These are phyloP conservation scores for Mormyrus proboscirostris DNA, from an alignment of 2,797 vertebrate genomes.

Conservation along the genomic window DNA sequence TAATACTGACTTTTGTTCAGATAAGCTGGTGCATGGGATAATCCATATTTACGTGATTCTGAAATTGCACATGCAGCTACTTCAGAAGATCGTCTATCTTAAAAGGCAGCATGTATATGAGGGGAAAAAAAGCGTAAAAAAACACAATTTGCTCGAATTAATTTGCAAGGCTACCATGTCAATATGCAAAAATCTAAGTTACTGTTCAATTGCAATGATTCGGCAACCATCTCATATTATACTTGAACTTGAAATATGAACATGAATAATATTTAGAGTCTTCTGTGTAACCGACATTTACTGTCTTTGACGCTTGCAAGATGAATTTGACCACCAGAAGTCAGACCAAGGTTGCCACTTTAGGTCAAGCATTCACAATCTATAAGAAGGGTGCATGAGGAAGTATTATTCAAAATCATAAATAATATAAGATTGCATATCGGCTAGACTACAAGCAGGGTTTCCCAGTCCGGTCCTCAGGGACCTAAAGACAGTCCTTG, in stretches of 20 bases:
- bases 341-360: not conserved
- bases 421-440: not conserved
- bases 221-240: not conserved
- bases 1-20: slow-evolving; percentile 3
- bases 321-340: not conserved
- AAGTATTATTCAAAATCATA: not conserved
- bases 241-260: not conserved
- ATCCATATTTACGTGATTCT: slow-evolving; percentile 2
- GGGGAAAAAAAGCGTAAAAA: not conserved
- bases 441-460: not conserved
- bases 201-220: not conserved
- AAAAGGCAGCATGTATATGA: not conserved
- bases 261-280: not conserved
- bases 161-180: not conserved
- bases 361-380: not conserved
- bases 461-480: not conserved
- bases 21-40: not conserved
- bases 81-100: slow-evolving; percentile 1
- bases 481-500: not conserved
- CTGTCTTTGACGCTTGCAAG: not conserved
- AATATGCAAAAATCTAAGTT: not conserved
- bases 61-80: not conserved
- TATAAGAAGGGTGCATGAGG: not conserved
- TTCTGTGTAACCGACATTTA: not conserved
- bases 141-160: not conserved